Evolutionary conservation across 2,888 invertebrate genomes (phyloP).

Genomic region (Machimus rusticus): DNA sequence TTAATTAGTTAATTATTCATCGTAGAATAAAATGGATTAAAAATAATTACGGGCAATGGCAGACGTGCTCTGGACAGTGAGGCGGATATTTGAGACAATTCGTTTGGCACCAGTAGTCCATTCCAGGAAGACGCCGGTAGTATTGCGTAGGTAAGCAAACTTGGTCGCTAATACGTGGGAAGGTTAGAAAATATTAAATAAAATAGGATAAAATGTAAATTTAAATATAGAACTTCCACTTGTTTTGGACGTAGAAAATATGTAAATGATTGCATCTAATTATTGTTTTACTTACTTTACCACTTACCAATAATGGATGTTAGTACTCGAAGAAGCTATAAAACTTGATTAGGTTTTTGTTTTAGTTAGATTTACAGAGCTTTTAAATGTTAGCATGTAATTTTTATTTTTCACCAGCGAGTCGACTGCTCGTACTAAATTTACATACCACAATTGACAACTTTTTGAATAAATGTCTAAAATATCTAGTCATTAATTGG

Average conservation of each 20-base stretch:
- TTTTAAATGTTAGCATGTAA: not conserved
- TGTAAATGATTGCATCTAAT: not conserved
- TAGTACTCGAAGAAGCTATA: not conserved
- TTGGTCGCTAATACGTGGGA: constrained; percentile 70
- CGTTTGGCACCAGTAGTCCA: constrained; percentile 83
- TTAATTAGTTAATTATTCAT: not conserved
- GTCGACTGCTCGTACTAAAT: too few species aligned
- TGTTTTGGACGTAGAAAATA: not conserved
- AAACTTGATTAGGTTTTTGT: not conserved
- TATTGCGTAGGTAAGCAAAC: constrained; percentile 75
- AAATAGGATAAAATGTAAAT: not conserved
- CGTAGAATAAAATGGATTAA: not conserved
- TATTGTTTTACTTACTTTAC: not conserved
- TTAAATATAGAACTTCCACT: not conserved
- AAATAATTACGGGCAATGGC: constrained; percentile 81
- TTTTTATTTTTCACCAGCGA: too few species aligned
- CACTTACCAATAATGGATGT: not conserved
- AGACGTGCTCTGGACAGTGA: constrained; percentile 79
- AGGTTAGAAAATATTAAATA: not conserved
- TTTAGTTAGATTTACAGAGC: not conserved
- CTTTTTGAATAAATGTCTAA: too few species aligned
- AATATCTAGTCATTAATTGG: too few species aligned
- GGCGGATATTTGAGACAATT: constrained; percentile 89
- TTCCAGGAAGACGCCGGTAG: constrained; percentile 76
- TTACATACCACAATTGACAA: too few species aligned